Base-by-base conservation (phyloP, 2,888 invertebrate genomes). In the Congeria kusceri region DNA sequence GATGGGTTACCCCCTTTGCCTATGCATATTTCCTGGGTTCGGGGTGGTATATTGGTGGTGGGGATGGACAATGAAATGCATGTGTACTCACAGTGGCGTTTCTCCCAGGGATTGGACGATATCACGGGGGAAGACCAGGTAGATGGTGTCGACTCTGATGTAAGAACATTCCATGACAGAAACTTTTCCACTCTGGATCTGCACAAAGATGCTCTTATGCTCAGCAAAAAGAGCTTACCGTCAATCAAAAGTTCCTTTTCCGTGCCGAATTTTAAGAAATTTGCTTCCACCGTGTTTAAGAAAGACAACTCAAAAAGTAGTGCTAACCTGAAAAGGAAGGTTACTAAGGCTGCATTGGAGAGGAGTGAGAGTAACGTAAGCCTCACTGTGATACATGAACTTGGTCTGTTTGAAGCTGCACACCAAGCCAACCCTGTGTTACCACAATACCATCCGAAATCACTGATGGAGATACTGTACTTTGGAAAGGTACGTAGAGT, bases 11-110 rank as follows among this genome's bases (percentile, higher is more conserved):
- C 98, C 0, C 99, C 99, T 0, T 94, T 99, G 62, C 99, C 99
- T 0, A 99, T 99, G 97, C 98, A 99, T 93, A 97, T 99, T 89
- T 98, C 98, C 1, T 99, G 99, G 99, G 98, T 99, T 0, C 95
- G 99, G 28, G 99, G 99, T 91, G 99, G 99, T 0, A 98, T 99
- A 84, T 94, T 99, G 0, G 98, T 99, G 0, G 98, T 99, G 0
- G 99, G 99, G 1, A 99, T 99, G 99, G 98, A 99, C 93, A 99
- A 98, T 2, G 99, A 99, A 93, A 99, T 99, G 98, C 98, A 99
- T 91, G 98, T 99, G 0, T 99, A 99, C 93, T 98, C 98, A 0
- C 99, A 99, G 91, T 99, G 99, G 99, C 80, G 90, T 49, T 86
- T 86, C 66, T 72, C 80, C 13, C 77, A 69, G 39, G 81, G 78